Evolutionary conservation across 53 echinoderm and acorn worm genomes (phyloP).

Genomic region (Zoroaster sp.): DNA sequence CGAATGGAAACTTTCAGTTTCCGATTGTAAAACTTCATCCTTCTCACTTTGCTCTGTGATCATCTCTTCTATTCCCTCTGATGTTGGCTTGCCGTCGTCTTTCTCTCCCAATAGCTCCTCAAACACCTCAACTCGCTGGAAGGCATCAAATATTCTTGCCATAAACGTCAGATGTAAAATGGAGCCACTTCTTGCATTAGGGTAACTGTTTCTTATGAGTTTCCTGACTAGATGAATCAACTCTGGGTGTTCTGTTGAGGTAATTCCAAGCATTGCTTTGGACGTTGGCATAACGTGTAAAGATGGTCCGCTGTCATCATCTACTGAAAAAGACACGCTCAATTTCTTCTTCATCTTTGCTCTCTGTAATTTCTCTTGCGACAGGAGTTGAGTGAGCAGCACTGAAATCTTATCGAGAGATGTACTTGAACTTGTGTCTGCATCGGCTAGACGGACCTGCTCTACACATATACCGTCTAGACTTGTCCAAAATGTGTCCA

Average conservation of each 20-base stretch:
- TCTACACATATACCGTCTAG: conserved; percentile 46
- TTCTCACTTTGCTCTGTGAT: background rate
- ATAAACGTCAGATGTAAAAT: conserved; percentile 57
- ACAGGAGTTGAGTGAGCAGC: conserved; percentile 49
- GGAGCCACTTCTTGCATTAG: conserved; percentile 9
- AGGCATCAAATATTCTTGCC: conserved; percentile 9
- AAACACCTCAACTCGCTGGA: background rate
- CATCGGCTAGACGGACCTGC: conserved; percentile 8
- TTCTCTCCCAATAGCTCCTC: conserved; percentile 13
- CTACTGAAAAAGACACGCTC: conserved; percentile 35
- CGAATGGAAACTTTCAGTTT: background rate
- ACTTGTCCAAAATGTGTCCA: conserved; percentile 63
- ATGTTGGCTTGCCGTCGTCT: background rate
- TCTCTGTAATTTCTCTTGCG: conserved; percentile 18
- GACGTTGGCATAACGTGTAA: background rate
- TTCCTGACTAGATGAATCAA: conserved; percentile 31
- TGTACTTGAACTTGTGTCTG: background rate
- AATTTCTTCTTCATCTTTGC: conserved; percentile 9
- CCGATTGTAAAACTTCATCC: background rate
- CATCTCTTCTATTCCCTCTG: background rate
- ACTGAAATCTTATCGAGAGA: conserved; percentile 55
- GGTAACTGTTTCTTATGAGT: conserved; percentile 38
- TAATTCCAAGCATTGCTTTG: background rate
- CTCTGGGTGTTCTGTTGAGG: conserved; percentile 34
- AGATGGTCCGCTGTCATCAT: background rate